Percentiles rank a stretch among this genome's conserved stretches.
Evolutionary conservation across 2,797 vertebrate species (phyloP).

Genomic region (Caiman crocodilus): DNA sequence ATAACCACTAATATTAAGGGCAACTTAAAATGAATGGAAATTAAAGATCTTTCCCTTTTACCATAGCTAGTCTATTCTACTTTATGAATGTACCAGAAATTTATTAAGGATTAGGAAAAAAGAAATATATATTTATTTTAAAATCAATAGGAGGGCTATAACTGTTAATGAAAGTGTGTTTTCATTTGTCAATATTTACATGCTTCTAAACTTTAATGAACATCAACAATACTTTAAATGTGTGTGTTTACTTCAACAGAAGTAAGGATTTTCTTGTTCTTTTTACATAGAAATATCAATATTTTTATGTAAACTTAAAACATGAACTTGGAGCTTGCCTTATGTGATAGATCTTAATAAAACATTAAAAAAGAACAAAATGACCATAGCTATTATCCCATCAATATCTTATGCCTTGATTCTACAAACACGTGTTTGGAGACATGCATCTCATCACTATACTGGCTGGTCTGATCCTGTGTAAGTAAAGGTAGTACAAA

Average conservation of each 20-base stretch:
- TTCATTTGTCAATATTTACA: no score
- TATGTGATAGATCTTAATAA: not conserved
- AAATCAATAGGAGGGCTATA: no score
- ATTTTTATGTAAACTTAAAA: not conserved
- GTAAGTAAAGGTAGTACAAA: not conserved
- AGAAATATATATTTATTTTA: no score
- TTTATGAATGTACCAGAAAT: no score
- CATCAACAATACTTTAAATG: no score
- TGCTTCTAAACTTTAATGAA: no score
- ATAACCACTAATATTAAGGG: no score
- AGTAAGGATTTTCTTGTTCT: not conserved
- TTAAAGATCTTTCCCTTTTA: no score
- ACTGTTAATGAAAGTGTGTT: no score
- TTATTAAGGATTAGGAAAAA: no score
- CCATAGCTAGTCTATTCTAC: no score
- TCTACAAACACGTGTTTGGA: rapidly evolving
- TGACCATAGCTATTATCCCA: not conserved
- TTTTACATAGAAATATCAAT: not conserved
- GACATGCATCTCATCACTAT: rapidly evolving
- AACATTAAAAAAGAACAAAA: not conserved
- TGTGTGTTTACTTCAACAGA: not conserved
- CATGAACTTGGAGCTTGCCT: not conserved
- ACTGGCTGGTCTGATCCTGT: not conserved
- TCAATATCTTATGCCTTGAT: not conserved
- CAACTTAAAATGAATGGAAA: no score